A percentile compares a stretch with the other conserved stretches of the same genome.
Evolutionary conservation across 2,797 vertebrate species (phyloP).

Genomic region (Enteromius trimaculatus): DNA sequence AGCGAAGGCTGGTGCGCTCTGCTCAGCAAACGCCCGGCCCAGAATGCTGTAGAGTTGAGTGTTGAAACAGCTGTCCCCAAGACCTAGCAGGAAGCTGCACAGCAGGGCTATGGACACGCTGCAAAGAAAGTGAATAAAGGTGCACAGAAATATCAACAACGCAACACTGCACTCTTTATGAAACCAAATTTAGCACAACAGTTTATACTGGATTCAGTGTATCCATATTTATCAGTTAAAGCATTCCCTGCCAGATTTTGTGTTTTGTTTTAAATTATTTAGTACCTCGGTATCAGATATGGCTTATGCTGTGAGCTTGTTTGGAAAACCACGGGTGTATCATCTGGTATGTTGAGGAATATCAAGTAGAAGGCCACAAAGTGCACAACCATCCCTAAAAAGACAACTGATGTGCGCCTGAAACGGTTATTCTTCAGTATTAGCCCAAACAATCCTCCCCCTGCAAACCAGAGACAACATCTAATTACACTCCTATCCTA

Average conservation of each 20-base stretch:
- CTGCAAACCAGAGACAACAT: constrained; percentile 59
- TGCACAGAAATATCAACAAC: neutral
- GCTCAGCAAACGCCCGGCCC: constrained; percentile 76
- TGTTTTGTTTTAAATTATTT: neutral
- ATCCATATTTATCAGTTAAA: neutral
- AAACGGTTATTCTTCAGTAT: constrained; percentile 81
- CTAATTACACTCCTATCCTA: neutral
- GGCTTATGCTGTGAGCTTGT: constrained; percentile 69
- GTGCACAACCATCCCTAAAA: constrained; percentile 84
- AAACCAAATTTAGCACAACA: neutral
- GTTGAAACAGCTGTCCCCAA: constrained; percentile 85
- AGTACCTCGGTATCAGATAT: constrained; percentile 77
- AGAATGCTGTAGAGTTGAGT: constrained; percentile 85
- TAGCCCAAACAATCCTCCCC: constrained; percentile 81
- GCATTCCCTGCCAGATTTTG: neutral
- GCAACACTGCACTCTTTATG: neutral
- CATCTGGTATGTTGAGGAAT: constrained; percentile 82
- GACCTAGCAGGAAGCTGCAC: constrained; percentile 83
- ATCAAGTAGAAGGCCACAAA: constrained; percentile 84
- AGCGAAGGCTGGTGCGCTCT: constrained; percentile 80
- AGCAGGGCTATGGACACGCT: constrained; percentile 78
- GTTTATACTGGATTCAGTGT: neutral
- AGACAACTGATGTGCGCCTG: constrained; percentile 82
- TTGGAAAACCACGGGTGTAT: constrained; percentile 74
- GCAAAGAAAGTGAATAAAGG: constrained; percentile 37